Evolutionary conservation across 2,797 vertebrate genomes (phyloP).

Genomic region (Lutjanus campechanus): DNA sequence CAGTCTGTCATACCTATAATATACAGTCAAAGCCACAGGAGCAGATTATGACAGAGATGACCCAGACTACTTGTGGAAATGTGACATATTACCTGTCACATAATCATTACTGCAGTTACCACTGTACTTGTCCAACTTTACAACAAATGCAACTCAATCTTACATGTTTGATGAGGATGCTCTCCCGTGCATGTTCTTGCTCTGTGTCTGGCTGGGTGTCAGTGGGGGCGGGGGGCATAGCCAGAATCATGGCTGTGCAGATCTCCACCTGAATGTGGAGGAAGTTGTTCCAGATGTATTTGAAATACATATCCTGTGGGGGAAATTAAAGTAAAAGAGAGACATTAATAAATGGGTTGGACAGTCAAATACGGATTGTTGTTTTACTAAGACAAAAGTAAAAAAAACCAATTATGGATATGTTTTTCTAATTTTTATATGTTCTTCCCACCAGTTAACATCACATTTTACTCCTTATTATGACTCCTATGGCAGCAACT

Average conservation of each 20-base stretch:
- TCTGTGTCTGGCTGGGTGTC: constrained; percentile 88
- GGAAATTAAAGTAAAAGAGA: constrained; percentile 12
- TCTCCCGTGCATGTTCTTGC: constrained; percentile 88
- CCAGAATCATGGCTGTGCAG: constrained; percentile 96
- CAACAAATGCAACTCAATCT: constrained; percentile 63
- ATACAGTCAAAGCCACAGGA: not conserved
- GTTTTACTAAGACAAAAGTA: not conserved
- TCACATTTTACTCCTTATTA: not conserved
- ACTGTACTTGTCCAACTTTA: not conserved
- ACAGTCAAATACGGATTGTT: not conserved
- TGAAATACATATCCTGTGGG: constrained; percentile 98
- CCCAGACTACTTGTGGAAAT: not conserved
- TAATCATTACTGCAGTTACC: not conserved
- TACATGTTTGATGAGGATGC: constrained; percentile 95
- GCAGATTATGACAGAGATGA: not conserved
- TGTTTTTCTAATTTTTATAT: not conserved
- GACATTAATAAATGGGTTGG: not conserved
- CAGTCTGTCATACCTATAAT: not conserved
- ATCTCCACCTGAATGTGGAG: constrained; percentile 99
- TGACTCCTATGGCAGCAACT: not conserved
- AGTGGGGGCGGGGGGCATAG: constrained; percentile 90
- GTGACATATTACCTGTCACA: not conserved
- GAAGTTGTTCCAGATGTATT: constrained; percentile 99
- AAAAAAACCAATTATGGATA: not conserved
- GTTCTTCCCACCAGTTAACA: not conserved